A percentile compares a stretch with the other conserved stretches of the same genome.
phyloP scores from a whole-genome alignment of 2,888 invertebrate species.

The Aradus depressus region DNA sequence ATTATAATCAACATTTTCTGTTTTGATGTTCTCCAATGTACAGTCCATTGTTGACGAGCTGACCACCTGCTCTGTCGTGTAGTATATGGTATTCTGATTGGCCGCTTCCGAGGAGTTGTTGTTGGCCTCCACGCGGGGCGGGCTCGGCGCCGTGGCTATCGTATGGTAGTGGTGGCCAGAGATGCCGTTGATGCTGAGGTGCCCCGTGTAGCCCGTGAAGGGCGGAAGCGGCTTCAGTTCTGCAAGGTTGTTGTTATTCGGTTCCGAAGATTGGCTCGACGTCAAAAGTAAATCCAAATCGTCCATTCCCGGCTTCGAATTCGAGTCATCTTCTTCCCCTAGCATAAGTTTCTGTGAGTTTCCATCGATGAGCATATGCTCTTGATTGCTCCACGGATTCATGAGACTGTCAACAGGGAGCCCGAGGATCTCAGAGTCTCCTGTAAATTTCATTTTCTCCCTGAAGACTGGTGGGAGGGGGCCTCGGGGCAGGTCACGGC shows the following conservation, averaged over 20 bases:
- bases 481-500: conserved; percentile 17
- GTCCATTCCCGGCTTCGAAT: conserved; percentile 29
- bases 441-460: conserved; percentile 36
- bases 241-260: conserved; percentile 55
- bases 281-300: conserved; percentile 29
- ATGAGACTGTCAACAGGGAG: conserved; percentile 53
- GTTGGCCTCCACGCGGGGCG: conserved; percentile 31
- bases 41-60: conserved; percentile 40
- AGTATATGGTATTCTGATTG: conserved; percentile 51
- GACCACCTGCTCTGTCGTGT: conserved; percentile 39
- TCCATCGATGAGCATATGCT: conserved; percentile 39
- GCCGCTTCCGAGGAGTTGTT: conserved; percentile 35
- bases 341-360: conserved; percentile 43
- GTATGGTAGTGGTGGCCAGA: conserved; percentile 80
- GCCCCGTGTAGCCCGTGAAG: conserved; percentile 74
- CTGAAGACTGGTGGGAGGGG: conserved; percentile 39
- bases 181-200: conserved; percentile 76
- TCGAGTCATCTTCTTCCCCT: conserved; percentile 30
- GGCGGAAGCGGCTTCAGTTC: conserved; percentile 79
- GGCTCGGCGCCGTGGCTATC: conserved; percentile 47
- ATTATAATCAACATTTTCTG: conserved; percentile 33
- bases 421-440: conserved; percentile 33
- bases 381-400: conserved; percentile 52
- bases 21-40: conserved; percentile 32
- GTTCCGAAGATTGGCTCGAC: conserved; percentile 36